Conservation (phyloP, 2,797 vertebrate species). For the Xyrichtys novacula region DNA sequence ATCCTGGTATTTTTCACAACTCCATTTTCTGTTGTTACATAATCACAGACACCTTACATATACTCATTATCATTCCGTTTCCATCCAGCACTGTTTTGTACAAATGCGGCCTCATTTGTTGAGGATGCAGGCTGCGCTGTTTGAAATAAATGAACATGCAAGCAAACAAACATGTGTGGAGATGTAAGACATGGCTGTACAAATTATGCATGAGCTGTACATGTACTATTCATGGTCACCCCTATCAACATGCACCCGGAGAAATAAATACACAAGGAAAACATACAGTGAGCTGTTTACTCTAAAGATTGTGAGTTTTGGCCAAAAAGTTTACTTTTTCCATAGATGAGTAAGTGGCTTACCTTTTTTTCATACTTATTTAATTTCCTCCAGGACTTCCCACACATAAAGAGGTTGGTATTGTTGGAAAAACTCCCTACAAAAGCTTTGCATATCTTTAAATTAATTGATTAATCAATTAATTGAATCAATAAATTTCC, state of each 20-base stretch:
- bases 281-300: neutral
- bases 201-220: neutral
- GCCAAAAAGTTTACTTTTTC: too few relatives aligned
- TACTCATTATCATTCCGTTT: constrained; percentile 56
- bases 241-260: too few relatives aligned
- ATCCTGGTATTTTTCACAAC: constrained; percentile 38
- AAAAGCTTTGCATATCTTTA: too few relatives aligned
- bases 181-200: constrained; percentile 11
- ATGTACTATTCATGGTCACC: neutral
- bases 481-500: too few relatives aligned
- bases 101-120: constrained; percentile 37
- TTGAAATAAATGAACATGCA: constrained; percentile 19
- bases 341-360: too few relatives aligned
- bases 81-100: constrained; percentile 32
- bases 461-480: too few relatives aligned
- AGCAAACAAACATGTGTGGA: constrained; percentile 10
- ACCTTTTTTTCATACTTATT: too few relatives aligned
- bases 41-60: constrained; percentile 40
- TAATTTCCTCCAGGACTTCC: too few relatives aligned
- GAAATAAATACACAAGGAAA: neutral
- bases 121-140: constrained; percentile 17
- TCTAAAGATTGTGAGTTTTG: neutral
- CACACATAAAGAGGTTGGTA: too few relatives aligned
- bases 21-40: constrained; percentile 50
- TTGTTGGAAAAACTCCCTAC: too few relatives aligned